phyloP scores from a whole-genome alignment of 2,797 vertebrate species.

The Falco biarmicus region DNA sequence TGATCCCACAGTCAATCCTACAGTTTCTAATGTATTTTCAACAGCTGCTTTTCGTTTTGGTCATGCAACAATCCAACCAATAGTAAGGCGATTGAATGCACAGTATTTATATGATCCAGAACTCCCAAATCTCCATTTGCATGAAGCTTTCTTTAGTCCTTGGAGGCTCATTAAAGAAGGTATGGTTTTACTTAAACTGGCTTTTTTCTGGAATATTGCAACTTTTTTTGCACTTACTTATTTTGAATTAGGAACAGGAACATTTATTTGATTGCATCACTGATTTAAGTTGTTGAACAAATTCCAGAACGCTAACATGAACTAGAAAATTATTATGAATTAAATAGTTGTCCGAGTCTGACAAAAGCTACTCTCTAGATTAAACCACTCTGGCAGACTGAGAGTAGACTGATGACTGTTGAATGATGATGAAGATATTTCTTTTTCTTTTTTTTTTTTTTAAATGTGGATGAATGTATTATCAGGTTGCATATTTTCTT shows the following conservation, averaged over 20 bases:
- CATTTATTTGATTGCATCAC: background rate
- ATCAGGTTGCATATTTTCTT: background rate
- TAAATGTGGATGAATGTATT: background rate
- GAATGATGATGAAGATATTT: background rate
- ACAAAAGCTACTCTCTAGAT: background rate
- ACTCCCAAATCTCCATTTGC: constrained; percentile 82
- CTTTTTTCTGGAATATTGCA: background rate
- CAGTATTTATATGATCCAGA: constrained; percentile 83
- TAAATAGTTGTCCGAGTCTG: background rate
- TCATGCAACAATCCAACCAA: constrained; percentile 85
- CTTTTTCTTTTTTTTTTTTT: background rate
- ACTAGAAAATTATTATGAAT: background rate
- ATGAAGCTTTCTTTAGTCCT: constrained; percentile 89
- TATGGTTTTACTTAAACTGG: constrained; percentile 42
- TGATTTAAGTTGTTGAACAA: background rate
- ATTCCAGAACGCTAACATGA: background rate
- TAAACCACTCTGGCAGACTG: background rate
- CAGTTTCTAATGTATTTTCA: constrained; percentile 90
- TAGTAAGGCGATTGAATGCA: constrained; percentile 82
- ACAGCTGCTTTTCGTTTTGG: constrained; percentile 97
- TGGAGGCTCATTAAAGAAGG: constrained; percentile 94
- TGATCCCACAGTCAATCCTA: constrained; percentile 82
- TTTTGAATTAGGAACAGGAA: background rate
- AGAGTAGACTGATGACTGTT: background rate
- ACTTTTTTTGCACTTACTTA: background rate